These are phyloP conservation scores for Microtus pennsylvanicus DNA, from an alignment of 2,113 vertebrate species.

Conservation along the genomic window DNA sequence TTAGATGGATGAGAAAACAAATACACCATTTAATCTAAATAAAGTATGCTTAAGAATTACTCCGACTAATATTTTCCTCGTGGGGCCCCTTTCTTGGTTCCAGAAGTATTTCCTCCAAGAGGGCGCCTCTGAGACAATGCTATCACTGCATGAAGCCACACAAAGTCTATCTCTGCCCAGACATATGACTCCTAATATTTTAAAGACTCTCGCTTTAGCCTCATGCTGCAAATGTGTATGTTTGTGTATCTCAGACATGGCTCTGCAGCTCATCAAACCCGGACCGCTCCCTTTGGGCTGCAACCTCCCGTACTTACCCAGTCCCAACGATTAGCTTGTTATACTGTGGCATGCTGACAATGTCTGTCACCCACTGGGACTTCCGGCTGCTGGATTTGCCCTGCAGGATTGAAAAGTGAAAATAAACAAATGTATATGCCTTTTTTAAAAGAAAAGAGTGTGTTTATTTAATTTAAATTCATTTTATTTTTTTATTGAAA, in stretches of 20 bases:
- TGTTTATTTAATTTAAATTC: neutral
- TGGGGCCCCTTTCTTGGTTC: neutral
- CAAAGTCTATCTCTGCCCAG: neutral
- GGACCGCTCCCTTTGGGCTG: accelerated
- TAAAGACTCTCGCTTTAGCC: neutral
- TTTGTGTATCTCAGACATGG: neutral
- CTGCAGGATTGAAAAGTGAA: slow-evolving; percentile 43
- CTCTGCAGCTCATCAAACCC: neutral
- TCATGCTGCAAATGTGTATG: neutral
- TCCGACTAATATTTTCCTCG: neutral
- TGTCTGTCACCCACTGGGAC: slow-evolving; percentile 86
- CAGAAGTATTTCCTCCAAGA: neutral
- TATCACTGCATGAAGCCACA: neutral
- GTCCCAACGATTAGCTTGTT: slow-evolving; percentile 89
- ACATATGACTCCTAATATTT: neutral
- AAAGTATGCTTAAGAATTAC: neutral
- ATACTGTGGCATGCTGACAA: slow-evolving; percentile 84
- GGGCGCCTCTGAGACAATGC: neutral
- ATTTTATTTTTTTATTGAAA: neutral
- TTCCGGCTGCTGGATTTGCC: slow-evolving; percentile 82
- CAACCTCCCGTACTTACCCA: slow-evolving; percentile 51
- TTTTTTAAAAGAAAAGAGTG: neutral
- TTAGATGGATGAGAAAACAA: slow-evolving; percentile 4
- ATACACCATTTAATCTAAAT: slow-evolving; percentile 26
- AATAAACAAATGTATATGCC: neutral